Base-by-base conservation (phyloP, 2,888 invertebrate species). In the Ectropis crepuscularia region DNA sequence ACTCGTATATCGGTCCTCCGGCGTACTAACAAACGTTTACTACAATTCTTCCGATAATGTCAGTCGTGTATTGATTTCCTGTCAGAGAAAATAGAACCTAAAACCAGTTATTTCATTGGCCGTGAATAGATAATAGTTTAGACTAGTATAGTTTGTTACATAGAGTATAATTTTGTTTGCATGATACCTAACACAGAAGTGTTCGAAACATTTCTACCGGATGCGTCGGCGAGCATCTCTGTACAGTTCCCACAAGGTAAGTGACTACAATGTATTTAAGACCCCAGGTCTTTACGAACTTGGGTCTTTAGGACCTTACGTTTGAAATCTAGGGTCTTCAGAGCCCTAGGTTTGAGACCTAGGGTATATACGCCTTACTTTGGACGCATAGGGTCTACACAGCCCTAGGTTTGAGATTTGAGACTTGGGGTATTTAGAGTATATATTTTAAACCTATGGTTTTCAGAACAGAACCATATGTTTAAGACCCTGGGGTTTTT, bases 191-290 rank as follows among this genome's bases (percentile, higher is more conserved):
- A 70, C 78, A 70, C 78, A 89, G 89, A 89, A 72, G 80, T 86
- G 74, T 87, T 88, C 79, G 88, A 90, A 73, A 86, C 87, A 6
- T 84, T 77, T 69, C 86, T 86, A 53, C 86, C 87, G 50, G 86
- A 87, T 59, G 81, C 78, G 10, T 75, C 81, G 6, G 82, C 80
- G 16, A 76, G 72, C 37, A 68, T 85, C 49, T 74, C 85, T 7
- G 78, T 86, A 54, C 78, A 79, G 55, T 83, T 85, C 41, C 72
- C 82, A 57, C 48, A 65, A 65, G 87, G 87, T 87, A 81, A 87
- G 83, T 58, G 42, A 48, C 75, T 55, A 28, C 9, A 42, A 2
- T 46, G 46, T 46, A 1, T 51, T 10, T 16, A 5, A 41, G n/a
- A 16, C 41, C 41, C 41, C 11, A 4, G 41, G 51, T 28, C 12